Conservation (phyloP, 2,113 vertebrate species). For the Pelmatolapia mariae region DNA sequence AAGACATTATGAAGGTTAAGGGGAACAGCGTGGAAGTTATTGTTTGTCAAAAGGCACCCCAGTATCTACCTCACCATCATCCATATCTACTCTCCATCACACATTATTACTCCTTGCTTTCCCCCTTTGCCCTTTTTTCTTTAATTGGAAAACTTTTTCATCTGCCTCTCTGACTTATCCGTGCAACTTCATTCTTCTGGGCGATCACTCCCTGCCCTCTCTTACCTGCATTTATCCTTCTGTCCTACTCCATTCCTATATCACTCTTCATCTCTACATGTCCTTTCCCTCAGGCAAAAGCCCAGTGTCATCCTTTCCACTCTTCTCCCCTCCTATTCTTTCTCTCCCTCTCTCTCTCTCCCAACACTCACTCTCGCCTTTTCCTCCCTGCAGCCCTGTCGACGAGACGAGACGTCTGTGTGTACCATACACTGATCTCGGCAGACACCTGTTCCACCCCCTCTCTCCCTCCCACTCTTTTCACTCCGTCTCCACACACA, state of each 20-base stretch:
- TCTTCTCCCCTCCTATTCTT: neutral
- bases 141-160: conserved; percentile 39
- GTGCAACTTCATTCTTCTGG: neutral
- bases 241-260: conserved; percentile 18
- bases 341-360: neutral
- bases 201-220: neutral
- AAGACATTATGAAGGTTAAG: neutral
- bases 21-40: neutral
- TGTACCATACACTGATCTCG: conserved; percentile 57
- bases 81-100: conserved; percentile 12
- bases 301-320: conserved; percentile 29
- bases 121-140: neutral
- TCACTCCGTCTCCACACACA: neutral
- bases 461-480: neutral
- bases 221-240: conserved; percentile 32
- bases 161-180: conserved; percentile 3
- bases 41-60: neutral
- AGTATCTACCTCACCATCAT: conserved; percentile 16
- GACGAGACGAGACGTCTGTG: conserved; percentile 57
- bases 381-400: conserved; percentile 44
- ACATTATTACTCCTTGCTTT: conserved; percentile 3
- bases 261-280: conserved; percentile 3
- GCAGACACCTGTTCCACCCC: conserved; percentile 67
- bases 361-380: conserved; percentile 21
- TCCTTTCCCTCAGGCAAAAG: conserved; percentile 27